phyloP scores from a whole-genome alignment of 1,140 invertebrate genomes.

The Aphelenchoides avenae region DNA sequence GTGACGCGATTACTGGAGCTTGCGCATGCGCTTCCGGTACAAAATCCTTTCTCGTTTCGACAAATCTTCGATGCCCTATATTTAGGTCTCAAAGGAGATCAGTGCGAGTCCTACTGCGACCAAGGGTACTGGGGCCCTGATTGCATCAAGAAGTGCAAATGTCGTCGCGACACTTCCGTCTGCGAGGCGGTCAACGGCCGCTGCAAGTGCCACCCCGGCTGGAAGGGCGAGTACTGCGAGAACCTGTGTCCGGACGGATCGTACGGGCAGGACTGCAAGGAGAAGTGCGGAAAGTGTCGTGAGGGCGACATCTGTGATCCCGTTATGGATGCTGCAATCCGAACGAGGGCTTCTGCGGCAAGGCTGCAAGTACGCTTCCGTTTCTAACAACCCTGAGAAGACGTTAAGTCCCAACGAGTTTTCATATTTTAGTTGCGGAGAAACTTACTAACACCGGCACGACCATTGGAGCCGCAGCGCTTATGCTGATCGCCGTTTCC shows the following conservation, averaged over 20 bases:
- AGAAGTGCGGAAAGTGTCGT: slow-evolving; percentile 48
- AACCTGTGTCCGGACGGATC: slow-evolving; percentile 62
- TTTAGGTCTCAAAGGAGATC: slow-evolving; percentile 64
- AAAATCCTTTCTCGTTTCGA: slow-evolving; percentile 61
- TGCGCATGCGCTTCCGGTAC: slow-evolving; percentile 86
- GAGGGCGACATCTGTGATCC: slow-evolving; percentile 68
- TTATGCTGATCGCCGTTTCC: slow-evolving; percentile 19
- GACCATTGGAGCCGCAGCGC: slow-evolving; percentile 16
- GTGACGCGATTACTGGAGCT: slow-evolving; percentile 79
- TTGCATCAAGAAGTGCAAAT: slow-evolving; percentile 60
- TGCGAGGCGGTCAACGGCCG: slow-evolving; percentile 60
- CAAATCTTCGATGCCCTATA: not conserved
- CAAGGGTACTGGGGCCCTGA: slow-evolving; percentile 60
- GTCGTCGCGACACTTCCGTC: slow-evolving; percentile 43
- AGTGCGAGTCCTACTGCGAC: slow-evolving; percentile 64
- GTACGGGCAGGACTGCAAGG: slow-evolving; percentile 64
- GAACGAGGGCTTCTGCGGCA: slow-evolving; percentile 41
- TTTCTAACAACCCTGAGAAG: not conserved
- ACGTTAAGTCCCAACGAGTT: not conserved
- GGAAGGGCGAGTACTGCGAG: slow-evolving; percentile 61
- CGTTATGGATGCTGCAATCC: slow-evolving; percentile 73
- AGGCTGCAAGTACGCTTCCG: slow-evolving; percentile 30
- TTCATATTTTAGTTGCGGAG: slow-evolving; percentile 34
- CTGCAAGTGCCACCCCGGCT: slow-evolving; percentile 60
- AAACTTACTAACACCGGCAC: slow-evolving; percentile 4